Conservation (phyloP, 1,140 invertebrate species). For the Brachionus paranguensis region DNA sequence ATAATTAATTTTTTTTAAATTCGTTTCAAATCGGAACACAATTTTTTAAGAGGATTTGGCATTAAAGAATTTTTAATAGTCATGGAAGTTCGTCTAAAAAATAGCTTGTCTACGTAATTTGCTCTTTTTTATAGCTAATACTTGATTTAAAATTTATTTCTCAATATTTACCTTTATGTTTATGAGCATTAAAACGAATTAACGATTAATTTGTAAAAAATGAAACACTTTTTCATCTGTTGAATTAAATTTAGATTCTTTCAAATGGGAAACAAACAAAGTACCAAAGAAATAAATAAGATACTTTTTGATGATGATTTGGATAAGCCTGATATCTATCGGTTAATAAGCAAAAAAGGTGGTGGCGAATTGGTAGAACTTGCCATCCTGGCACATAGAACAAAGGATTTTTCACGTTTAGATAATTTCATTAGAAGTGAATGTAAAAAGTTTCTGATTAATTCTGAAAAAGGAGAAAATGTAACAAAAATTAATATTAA, state of each 20-base stretch:
- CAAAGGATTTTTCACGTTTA: slow-evolving; percentile 43
- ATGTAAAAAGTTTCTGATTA: slow-evolving; percentile 84
- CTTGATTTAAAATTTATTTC: neutral
- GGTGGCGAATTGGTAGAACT: slow-evolving; percentile 82
- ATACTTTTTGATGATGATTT: slow-evolving; percentile 5
- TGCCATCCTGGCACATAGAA: slow-evolving; percentile 76
- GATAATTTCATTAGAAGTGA: slow-evolving; percentile 64
- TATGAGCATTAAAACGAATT: neutral
- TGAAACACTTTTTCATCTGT: neutral
- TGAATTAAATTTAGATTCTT: neutral
- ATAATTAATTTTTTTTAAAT: neutral
- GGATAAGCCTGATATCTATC: slow-evolving; percentile 47
- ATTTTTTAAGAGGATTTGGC: neutral
- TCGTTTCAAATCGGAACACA: neutral
- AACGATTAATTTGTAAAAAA: neutral
- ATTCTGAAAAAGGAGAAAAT: slow-evolving; percentile 78
- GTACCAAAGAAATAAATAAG: slow-evolving; percentile 1
- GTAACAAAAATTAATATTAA: slow-evolving; percentile 58
- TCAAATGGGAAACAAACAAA: slow-evolving; percentile 13
- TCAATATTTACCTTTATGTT: neutral
- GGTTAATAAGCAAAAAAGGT: slow-evolving; percentile 59
- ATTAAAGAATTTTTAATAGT: neutral
- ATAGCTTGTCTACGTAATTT: neutral
- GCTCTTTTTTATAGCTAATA: neutral
- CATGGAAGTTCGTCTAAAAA: neutral